phyloP scores from a whole-genome alignment of 2,797 vertebrate genomes.

The Buceros bicornis region DNA sequence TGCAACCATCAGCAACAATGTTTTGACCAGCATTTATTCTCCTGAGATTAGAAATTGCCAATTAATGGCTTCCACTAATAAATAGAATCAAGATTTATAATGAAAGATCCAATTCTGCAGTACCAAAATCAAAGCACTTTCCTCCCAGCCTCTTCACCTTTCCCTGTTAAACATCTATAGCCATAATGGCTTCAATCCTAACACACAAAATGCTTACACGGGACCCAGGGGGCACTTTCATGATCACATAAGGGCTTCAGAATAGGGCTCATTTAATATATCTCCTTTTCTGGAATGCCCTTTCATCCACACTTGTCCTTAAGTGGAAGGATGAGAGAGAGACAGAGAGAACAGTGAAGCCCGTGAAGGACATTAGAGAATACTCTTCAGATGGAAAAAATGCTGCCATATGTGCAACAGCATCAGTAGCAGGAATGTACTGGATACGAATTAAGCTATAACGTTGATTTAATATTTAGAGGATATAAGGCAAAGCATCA shows the following conservation, averaged over 20 bases:
- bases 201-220: conserved; percentile 48
- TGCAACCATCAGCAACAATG: conserved; percentile 7
- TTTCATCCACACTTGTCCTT: conserved; percentile 57
- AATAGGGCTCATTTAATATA: conserved; percentile 54
- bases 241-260: conserved; percentile 51
- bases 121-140: neutral
- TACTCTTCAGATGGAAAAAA: conserved; percentile 27
- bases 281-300: conserved; percentile 41
- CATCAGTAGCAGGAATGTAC: conserved; percentile 5
- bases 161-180: conserved; percentile 8
- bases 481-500: neutral
- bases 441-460: neutral
- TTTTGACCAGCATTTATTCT: neutral
- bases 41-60: conserved; percentile 29
- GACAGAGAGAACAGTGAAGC: neutral
- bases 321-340: conserved; percentile 35
- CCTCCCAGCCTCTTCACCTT: conserved; percentile 44
- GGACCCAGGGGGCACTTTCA: conserved; percentile 63
- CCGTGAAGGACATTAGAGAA: conserved; percentile 59
- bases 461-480: neutral
- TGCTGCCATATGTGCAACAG: conserved; percentile 32
- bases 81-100: conserved; percentile 33
- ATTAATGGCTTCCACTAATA: conserved; percentile 45
- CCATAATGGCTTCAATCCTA: conserved; percentile 5
- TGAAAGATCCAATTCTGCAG: neutral